Percentiles rank a stretch among this genome's conserved stretches.
Conservation (phyloP, 2,888 invertebrate genomes). For the Temnothorax rugatulus region DNA sequence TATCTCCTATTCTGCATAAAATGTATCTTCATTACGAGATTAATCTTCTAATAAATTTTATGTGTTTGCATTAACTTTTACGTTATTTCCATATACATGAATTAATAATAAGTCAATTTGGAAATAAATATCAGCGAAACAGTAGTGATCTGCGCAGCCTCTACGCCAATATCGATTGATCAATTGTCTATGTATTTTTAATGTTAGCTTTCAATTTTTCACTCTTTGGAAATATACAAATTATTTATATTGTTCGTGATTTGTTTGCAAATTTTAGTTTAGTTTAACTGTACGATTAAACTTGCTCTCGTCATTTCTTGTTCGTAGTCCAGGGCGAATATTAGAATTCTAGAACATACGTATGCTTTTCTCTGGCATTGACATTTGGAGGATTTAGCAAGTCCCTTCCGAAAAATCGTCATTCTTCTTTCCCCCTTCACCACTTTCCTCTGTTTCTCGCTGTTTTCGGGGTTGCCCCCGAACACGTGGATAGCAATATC, state of each 20-base stretch:
- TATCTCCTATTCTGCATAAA: slow-evolving; percentile 46
- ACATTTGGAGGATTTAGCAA: slow-evolving; percentile 53
- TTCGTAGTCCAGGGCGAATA: not conserved
- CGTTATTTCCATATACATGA: not conserved
- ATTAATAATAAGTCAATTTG: slow-evolving; percentile 19
- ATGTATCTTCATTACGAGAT: slow-evolving; percentile 28
- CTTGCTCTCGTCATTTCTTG: not conserved
- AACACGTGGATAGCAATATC: slow-evolving; percentile 78
- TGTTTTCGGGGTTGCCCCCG: slow-evolving; percentile 65
- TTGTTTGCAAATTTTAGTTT: not conserved
- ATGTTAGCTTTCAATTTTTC: not conserved
- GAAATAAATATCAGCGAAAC: not conserved
- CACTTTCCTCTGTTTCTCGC: slow-evolving; percentile 58
- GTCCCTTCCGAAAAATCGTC: slow-evolving; percentile 50
- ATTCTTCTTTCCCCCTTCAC: slow-evolving; percentile 64
- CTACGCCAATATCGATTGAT: not conserved
- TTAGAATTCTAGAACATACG: not conserved
- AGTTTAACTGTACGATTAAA: not conserved
- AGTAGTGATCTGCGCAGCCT: not conserved
- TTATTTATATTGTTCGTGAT: not conserved
- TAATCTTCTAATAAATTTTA: slow-evolving; percentile 43
- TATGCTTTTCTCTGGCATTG: slow-evolving; percentile 44
- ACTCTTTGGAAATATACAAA: not conserved
- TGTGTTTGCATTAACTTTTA: not conserved
- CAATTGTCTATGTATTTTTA: not conserved